A percentile compares a stretch with the other conserved stretches of the same genome.
phyloP scores from a whole-genome alignment of 2,797 vertebrate species.

The Fistularia tabacaria region DNA sequence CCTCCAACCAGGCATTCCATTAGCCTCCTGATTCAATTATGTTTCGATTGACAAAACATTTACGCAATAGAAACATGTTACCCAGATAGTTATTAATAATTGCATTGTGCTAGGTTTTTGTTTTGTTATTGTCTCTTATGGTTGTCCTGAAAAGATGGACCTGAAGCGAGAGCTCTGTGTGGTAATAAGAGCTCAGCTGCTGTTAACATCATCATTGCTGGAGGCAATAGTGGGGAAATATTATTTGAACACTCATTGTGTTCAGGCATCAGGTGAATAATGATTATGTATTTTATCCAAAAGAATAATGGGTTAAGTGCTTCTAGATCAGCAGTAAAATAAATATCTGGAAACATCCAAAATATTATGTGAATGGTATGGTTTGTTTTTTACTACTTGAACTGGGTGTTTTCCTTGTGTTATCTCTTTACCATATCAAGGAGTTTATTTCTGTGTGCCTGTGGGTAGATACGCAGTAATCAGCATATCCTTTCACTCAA shows the following conservation, averaged over 20 bases:
- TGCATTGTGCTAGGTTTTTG: no score
- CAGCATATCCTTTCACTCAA: no score
- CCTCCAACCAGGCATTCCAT: conserved; percentile 54
- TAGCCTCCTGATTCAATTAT: conserved; percentile 47
- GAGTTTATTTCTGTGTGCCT: no score
- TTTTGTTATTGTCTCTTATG: no score
- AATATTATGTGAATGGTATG: conserved; percentile 3
- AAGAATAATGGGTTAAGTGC: conserved; percentile 5
- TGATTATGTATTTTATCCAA: no score
- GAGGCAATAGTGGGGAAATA: no score
- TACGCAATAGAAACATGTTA: background rate
- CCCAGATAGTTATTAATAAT: background rate
- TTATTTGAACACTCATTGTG: conserved; percentile 23
- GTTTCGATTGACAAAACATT: conserved; percentile 51
- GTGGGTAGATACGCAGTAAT: no score
- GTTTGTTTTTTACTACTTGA: background rate
- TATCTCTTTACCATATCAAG: no score
- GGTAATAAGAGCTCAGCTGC: conserved; percentile 33
- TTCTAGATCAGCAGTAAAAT: conserved; percentile 13
- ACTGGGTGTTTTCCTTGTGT: background rate
- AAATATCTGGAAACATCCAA: background rate
- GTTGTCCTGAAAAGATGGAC: no score
- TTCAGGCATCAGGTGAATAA: no score
- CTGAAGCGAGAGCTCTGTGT: no score
- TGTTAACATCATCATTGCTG: conserved; percentile 43